Evolutionary conservation across 1,140 invertebrate genomes (phyloP).

Genomic region (Heliconius congener): DNA sequence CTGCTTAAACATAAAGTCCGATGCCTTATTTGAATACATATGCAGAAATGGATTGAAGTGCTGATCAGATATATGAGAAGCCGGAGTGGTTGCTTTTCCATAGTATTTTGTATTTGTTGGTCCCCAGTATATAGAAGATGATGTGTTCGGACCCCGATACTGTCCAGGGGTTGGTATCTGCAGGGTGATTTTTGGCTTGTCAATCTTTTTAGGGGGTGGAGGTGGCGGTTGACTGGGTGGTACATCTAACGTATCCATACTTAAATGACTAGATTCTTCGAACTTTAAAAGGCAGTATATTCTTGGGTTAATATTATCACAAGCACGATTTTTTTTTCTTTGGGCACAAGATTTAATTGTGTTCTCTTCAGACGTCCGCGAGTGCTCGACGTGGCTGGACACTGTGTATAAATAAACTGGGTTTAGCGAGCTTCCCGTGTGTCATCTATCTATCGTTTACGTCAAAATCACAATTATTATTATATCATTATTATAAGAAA

Average conservation of each 20-base stretch:
- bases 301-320: constrained; percentile 12
- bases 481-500: constrained; percentile 26
- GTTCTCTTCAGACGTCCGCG: constrained; percentile 55
- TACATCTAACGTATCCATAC: constrained; percentile 56
- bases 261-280: not conserved
- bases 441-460: constrained; percentile 39
- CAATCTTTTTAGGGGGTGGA: constrained; percentile 62
- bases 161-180: constrained; percentile 73
- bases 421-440: constrained; percentile 44
- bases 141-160: constrained; percentile 62
- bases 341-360: constrained; percentile 33
- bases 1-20: constrained; percentile 88
- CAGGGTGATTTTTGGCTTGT: constrained; percentile 81
- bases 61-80: constrained; percentile 68
- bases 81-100: constrained; percentile 74
- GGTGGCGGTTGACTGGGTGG: constrained; percentile 58
- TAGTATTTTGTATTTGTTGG: constrained; percentile 58
- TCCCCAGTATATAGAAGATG: constrained; percentile 75
- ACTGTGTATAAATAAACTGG: constrained; percentile 74
- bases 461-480: constrained; percentile 24
- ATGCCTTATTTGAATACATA: constrained; percentile 85
- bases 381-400: constrained; percentile 58
- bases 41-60: constrained; percentile 82
- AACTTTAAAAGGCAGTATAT: not conserved
- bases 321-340: constrained; percentile 26